Base-by-base conservation (phyloP, 92 coral and sea anemone genomes). In the Pocillopora meandrina region DNA sequence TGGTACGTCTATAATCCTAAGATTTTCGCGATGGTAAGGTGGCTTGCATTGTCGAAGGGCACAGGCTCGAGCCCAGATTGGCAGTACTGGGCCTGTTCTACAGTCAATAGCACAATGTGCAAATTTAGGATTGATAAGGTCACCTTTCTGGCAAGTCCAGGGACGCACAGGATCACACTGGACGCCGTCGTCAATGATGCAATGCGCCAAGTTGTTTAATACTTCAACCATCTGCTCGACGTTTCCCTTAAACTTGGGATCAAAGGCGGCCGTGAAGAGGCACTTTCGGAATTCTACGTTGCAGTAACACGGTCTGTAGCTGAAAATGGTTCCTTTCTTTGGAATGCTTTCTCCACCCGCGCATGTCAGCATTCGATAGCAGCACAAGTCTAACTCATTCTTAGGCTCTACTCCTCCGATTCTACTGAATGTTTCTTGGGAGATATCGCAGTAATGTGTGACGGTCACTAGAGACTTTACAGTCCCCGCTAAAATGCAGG, bases 21-120 rank as follows among this genome's bases (percentile, higher is more conserved):
- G 85, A 74, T 86, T 82, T 4, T 88, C 80, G 47, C 64, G 87
- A 58, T 92, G 93, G 79, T 91, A 82, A 57, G 99, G 96, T 67
- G 95, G 94, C 52, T 87, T 95, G 80, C 99, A 97, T 72, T 97
- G 99, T 17, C 99, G 84, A 26, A 85, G 88, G 20, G 97, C 87
- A 88, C 99, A 97, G 88, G 98, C 95, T 71, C 99, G 98, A 6
- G 93, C 93, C 88, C 98, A 95, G 70, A 97, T 91, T 1, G 99
- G 99, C 2, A 97, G 90, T 68, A 97, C 77, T 0, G 99, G 99
- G 12, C 99, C 99, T 0, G 99, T 92, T 78, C 85, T 88, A 74
- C 99, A 97, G 84, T 97, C 98, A 14, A 97, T 87, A 49, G 78
- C 88, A 62, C 99, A 97, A 82, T 97, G 99, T 5, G 98, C 99